Percentiles rank a stretch among this genome's conserved stretches.
phyloP scores from a whole-genome alignment of 2,797 vertebrate species.

The Hirundo rustica region DNA sequence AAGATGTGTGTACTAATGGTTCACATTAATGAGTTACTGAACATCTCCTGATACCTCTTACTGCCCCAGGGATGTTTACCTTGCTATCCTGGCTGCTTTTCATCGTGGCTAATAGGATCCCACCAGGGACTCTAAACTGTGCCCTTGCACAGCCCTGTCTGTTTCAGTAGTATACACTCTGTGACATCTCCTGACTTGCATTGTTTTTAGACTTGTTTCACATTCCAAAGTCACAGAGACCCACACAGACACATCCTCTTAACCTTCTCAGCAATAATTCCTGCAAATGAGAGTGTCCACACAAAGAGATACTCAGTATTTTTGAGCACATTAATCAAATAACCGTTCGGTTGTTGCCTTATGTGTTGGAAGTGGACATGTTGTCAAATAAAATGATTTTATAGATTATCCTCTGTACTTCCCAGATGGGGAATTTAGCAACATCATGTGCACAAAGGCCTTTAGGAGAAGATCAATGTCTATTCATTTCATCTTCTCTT shows the following conservation, averaged over 20 bases:
- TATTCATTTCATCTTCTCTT: slow-evolving; percentile 55
- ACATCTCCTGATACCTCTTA: background rate
- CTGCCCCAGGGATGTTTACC: background rate
- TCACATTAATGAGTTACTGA: background rate
- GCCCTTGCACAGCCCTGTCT: background rate
- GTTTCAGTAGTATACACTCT: background rate
- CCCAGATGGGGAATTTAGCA: slow-evolving; percentile 55
- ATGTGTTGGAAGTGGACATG: slow-evolving; percentile 10
- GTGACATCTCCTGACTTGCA: slow-evolving; percentile 15
- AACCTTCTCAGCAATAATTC: slow-evolving; percentile 46
- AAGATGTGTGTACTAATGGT: background rate
- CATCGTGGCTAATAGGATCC: background rate
- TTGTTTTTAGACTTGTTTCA: slow-evolving; percentile 27
- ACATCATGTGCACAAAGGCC: slow-evolving; percentile 20
- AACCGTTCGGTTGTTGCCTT: slow-evolving; percentile 62
- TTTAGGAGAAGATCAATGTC: slow-evolving; percentile 57
- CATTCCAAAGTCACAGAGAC: slow-evolving; percentile 13
- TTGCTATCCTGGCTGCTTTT: slow-evolving; percentile 2
- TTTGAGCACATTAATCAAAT: slow-evolving; percentile 66
- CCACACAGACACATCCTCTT: slow-evolving; percentile 18
- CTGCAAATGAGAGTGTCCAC: slow-evolving; percentile 58
- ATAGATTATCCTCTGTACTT: slow-evolving; percentile 60
- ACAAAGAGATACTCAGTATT: slow-evolving; percentile 37
- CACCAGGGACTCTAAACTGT: background rate
- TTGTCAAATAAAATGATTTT: slow-evolving; percentile 73